Conservation (phyloP, 92 coral and sea anemone genomes). For the Epizoanthus rinbou region DNA sequence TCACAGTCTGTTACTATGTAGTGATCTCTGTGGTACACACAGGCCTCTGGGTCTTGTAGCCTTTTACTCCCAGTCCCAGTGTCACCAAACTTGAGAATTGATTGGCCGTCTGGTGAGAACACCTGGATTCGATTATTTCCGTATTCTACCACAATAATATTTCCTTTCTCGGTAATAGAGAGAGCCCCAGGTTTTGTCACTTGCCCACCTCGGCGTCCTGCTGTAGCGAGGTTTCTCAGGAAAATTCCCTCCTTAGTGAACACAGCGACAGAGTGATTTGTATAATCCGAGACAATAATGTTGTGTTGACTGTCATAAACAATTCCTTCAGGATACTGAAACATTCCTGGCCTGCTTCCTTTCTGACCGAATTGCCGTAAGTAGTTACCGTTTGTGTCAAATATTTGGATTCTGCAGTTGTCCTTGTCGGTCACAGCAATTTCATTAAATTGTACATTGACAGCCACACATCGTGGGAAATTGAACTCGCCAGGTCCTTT, state of each 20-base stretch:
- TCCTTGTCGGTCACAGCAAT: too few relatives aligned
- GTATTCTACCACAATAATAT: constrained; percentile 2
- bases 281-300: constrained; percentile 36
- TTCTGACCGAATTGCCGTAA: too few relatives aligned
- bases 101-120: constrained; percentile 1
- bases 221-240: constrained; percentile 22
- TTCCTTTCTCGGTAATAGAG: background rate
- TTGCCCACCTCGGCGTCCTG: constrained; percentile 3
- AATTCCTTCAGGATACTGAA: constrained; percentile 14
- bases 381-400: too few relatives aligned
- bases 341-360: constrained; percentile 17
- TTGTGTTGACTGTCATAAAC: constrained; percentile 29
- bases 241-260: constrained; percentile 30
- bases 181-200: background rate
- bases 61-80: background rate
- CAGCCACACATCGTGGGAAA: too few relatives aligned
- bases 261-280: constrained; percentile 17
- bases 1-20: background rate
- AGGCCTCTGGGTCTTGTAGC: background rate
- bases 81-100: background rate
- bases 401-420: too few relatives aligned
- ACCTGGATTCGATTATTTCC: constrained; percentile 18
- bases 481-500: too few relatives aligned
- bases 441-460: background rate
- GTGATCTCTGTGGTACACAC: background rate